A percentile compares a stretch with the other conserved stretches of the same genome.
phyloP scores from a whole-genome alignment of 2,113 vertebrate genomes.

The Phodopus roborovskii region DNA sequence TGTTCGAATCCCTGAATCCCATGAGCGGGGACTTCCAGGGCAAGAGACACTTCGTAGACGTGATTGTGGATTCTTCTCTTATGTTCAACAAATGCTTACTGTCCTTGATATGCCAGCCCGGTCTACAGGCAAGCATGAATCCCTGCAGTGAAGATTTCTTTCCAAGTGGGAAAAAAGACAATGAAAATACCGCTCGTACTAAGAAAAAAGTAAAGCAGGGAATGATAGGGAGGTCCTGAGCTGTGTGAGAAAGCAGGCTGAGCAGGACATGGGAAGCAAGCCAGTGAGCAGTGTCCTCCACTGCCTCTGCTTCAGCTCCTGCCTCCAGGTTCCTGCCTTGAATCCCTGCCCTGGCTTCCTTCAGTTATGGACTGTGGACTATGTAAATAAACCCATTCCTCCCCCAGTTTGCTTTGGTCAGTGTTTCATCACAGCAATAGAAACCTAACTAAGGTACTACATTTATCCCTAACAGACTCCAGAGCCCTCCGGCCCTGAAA shows the following conservation, averaged over 20 bases:
- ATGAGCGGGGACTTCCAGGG: rapidly evolving
- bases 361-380: background rate
- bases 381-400: too few species aligned
- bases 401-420: background rate
- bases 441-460: background rate
- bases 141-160: background rate
- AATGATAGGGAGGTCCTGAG: background rate
- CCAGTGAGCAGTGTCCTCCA: background rate
- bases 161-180: background rate
- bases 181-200: background rate
- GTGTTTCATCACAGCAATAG: background rate
- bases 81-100: background rate
- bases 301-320: background rate
- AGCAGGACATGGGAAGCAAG: background rate
- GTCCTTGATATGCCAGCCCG: background rate
- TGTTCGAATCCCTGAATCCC: rapidly evolving
- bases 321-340: background rate
- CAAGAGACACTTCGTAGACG: background rate
- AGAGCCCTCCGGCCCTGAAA: background rate
- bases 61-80: background rate
- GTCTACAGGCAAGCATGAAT: background rate
- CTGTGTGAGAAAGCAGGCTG: background rate
- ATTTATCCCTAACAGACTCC: too few species aligned
- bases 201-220: background rate
- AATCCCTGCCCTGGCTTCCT: background rate